phyloP scores from a whole-genome alignment of 2,797 vertebrate genomes.

The Crossoptilon crossoptilon region DNA sequence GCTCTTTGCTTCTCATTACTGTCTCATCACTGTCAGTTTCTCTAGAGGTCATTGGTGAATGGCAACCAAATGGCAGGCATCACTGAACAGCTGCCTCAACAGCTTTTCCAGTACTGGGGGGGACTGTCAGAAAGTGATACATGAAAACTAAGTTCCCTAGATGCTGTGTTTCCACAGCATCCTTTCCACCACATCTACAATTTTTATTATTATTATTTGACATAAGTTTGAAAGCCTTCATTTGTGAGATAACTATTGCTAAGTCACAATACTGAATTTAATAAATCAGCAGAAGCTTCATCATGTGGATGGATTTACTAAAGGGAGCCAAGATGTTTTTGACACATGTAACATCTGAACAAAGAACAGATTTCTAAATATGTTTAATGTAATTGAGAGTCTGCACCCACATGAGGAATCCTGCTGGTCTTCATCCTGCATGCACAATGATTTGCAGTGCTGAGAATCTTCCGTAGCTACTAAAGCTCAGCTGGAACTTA shows the following conservation, averaged over 20 bases:
- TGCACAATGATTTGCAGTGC: not conserved
- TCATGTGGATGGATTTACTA: not conserved
- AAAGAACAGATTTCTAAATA: not conserved
- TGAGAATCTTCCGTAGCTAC: not conserved
- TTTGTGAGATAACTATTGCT: not conserved
- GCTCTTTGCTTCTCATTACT: not conserved
- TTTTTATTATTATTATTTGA: not conserved
- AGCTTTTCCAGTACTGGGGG: not conserved
- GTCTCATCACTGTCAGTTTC: not conserved
- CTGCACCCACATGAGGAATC: not conserved
- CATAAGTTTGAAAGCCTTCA: slow-evolving; percentile 1
- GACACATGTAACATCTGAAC: not conserved
- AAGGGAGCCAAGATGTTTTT: not conserved
- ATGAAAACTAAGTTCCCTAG: not conserved
- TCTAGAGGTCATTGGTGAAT: not conserved
- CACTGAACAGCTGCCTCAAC: not conserved
- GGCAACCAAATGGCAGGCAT: not conserved
- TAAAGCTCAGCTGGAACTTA: slow-evolving; percentile 27
- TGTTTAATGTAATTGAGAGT: slow-evolving; percentile 14
- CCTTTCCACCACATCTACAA: not conserved
- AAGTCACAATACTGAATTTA: not conserved
- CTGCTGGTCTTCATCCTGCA: not conserved
- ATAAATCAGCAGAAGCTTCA: not conserved
- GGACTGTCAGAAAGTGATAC: not conserved
- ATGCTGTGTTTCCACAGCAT: not conserved